Conservation (phyloP, 2,888 invertebrate species). For the Monopis laevigella region DNA sequence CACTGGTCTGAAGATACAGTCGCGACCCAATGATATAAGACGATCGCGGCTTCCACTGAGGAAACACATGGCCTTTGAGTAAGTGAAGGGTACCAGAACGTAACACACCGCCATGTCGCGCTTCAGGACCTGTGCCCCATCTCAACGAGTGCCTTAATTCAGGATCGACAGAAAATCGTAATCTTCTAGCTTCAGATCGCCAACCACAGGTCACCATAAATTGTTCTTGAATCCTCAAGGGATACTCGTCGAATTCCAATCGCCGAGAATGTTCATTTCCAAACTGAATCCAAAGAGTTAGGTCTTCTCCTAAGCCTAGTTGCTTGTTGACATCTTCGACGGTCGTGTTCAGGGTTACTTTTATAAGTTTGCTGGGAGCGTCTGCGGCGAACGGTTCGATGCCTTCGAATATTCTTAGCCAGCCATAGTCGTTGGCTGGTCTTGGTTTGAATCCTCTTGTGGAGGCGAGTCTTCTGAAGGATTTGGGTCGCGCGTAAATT, state of each 20-base stretch:
- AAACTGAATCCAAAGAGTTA: slow-evolving; percentile 63
- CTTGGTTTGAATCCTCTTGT: slow-evolving; percentile 56
- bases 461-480: slow-evolving; percentile 58
- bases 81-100: slow-evolving; percentile 64
- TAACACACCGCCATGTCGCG: slow-evolving; percentile 47
- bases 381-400: slow-evolving; percentile 55
- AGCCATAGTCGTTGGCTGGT: slow-evolving; percentile 47
- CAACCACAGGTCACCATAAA: slow-evolving; percentile 69
- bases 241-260: slow-evolving; percentile 62
- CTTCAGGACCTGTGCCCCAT: slow-evolving; percentile 70
- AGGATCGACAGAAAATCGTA: slow-evolving; percentile 72
- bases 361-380: slow-evolving; percentile 64
- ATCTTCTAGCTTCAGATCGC: slow-evolving; percentile 64
- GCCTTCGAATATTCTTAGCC: slow-evolving; percentile 71
- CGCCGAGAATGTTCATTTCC: slow-evolving; percentile 67
- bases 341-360: slow-evolving; percentile 65
- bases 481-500: slow-evolving; percentile 39
- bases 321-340: slow-evolving; percentile 61
- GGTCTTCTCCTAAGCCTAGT: slow-evolving; percentile 56
- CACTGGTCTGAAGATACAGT: slow-evolving; percentile 67
- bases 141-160: slow-evolving; percentile 69
- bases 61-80: slow-evolving; percentile 73
- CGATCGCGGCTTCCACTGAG: slow-evolving; percentile 72
- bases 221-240: slow-evolving; percentile 70
- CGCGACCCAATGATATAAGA: slow-evolving; percentile 69